Conservation (phyloP, 2,113 vertebrate genomes). For the Eretmochelys imbricata region DNA sequence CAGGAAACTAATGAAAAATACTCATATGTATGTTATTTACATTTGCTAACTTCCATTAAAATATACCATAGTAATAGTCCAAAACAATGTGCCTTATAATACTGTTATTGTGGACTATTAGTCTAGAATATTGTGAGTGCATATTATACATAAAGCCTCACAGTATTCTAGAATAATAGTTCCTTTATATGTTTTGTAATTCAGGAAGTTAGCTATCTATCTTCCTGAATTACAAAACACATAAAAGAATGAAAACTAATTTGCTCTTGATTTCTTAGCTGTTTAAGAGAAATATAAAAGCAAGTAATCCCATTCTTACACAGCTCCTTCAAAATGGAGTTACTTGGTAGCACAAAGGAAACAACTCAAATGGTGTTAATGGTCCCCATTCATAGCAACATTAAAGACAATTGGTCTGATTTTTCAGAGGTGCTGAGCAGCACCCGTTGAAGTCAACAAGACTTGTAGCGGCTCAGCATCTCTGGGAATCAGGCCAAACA, state of each 20-base stretch:
- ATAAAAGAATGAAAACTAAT: neutral
- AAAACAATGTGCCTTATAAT: neutral
- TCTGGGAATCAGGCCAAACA: neutral
- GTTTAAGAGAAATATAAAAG: neutral
- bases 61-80: neutral
- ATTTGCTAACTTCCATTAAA: neutral
- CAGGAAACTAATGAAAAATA: rapidly evolving
- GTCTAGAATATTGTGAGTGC: neutral
- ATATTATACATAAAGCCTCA: neutral
- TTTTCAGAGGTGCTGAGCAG: neutral
- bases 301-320: neutral
- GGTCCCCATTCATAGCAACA: neutral
- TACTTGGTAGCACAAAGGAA: neutral
- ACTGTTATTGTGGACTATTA: neutral
- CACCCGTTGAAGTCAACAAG: neutral
- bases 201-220: neutral
- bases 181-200: neutral
- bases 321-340: neutral
- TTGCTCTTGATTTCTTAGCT: neutral
- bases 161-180: neutral
- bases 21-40: neutral
- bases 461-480: neutral
- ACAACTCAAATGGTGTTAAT: neutral
- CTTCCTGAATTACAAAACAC: neutral
- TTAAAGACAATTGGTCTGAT: neutral